phyloP scores from a whole-genome alignment of 2,888 invertebrate species.

The Patella ulyssiponensis region DNA sequence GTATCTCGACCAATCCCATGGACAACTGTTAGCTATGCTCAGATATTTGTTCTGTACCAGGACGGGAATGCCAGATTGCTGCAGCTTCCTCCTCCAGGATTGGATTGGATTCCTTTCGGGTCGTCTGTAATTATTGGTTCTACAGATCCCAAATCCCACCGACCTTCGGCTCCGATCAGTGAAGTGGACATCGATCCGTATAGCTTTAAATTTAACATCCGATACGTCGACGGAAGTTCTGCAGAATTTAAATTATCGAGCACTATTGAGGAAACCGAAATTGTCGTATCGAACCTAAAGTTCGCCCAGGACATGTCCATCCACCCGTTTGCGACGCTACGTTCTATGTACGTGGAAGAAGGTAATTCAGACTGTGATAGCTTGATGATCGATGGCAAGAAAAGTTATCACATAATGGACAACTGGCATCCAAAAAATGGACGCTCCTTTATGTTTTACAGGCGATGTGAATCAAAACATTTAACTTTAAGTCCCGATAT shows the following conservation, averaged over 20 bases:
- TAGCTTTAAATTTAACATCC: conserved; percentile 35
- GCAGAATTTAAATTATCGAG: conserved; percentile 25
- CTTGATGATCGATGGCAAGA: conserved; percentile 40
- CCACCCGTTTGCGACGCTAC: conserved; percentile 32
- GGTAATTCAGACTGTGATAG: conserved; percentile 38
- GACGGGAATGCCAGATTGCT: conserved; percentile 52
- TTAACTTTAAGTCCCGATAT: conserved; percentile 58
- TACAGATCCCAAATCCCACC: conserved; percentile 32
- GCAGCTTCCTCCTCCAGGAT: conserved; percentile 48
- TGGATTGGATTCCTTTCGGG: conserved; percentile 59
- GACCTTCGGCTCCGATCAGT: conserved; percentile 47
- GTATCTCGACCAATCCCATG: conserved; percentile 48
- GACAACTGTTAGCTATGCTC: conserved; percentile 41
- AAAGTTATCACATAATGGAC: conserved; percentile 46
- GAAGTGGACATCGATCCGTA: conserved; percentile 43
- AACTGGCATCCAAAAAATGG: conserved; percentile 45
- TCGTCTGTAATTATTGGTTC: conserved; percentile 53
- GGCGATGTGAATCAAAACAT: conserved; percentile 58
- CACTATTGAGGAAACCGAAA: conserved; percentile 20
- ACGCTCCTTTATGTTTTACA: conserved; percentile 50
- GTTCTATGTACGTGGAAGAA: conserved; percentile 39
- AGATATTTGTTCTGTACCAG: conserved; percentile 54
- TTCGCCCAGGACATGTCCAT: conserved; percentile 13
- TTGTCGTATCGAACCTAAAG: conserved; percentile 21
- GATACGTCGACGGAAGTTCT: conserved; percentile 39